Evolutionary conservation across 2,888 invertebrate genomes (phyloP).

Genomic region (Scaptomyza caliginosa): DNA sequence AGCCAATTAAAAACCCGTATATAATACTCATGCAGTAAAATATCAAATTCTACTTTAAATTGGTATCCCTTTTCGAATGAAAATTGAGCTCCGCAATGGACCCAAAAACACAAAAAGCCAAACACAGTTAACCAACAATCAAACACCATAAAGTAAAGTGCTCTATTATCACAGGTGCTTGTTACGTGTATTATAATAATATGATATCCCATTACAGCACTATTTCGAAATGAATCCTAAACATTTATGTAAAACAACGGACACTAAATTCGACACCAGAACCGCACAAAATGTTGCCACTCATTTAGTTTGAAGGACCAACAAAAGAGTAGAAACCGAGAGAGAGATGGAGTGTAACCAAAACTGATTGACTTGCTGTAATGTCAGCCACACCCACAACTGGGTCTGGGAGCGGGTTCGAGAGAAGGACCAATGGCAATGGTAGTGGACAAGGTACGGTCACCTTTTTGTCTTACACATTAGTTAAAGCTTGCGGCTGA

Average conservation of each 20-base stretch:
- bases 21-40: neutral
- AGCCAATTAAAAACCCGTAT: neutral
- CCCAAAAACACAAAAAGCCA: neutral
- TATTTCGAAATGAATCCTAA: constrained; percentile 19
- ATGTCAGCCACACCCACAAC: constrained; percentile 25
- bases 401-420: neutral
- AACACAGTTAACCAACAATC: neutral
- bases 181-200: neutral
- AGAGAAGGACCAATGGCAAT: constrained; percentile 7
- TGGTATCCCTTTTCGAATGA: neutral
- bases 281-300: constrained; percentile 51
- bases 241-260: constrained; percentile 19
- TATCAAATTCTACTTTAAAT: neutral
- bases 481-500: constrained; percentile 66
- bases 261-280: constrained; percentile 13
- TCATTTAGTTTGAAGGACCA: constrained; percentile 20
- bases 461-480: constrained; percentile 67
- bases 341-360: neutral
- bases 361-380: constrained; percentile 64
- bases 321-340: neutral
- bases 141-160: neutral
- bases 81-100: neutral
- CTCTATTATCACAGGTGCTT: neutral
- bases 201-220: constrained; percentile 4
- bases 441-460: constrained; percentile 20